These are phyloP conservation scores for Plecturocebus donacophilus DNA, from an alignment of 2,113 vertebrate species.

Conservation along the genomic window DNA sequence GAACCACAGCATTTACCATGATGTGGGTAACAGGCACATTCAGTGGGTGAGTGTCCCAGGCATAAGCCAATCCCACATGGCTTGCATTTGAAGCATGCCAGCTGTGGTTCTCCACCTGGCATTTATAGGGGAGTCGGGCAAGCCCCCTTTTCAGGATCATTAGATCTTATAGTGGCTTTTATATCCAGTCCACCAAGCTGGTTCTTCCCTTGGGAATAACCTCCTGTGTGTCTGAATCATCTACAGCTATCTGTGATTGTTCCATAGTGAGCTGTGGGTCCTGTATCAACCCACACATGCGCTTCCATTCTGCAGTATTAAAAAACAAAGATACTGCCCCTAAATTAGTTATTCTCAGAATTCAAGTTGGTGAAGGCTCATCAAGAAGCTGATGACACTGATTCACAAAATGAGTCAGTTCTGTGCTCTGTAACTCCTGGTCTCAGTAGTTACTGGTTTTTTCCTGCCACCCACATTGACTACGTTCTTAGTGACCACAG, in stretches of 20 bases:
- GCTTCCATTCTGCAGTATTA: not conserved
- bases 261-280: not conserved
- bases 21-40: not conserved
- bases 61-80: not conserved
- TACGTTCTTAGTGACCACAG: not conserved
- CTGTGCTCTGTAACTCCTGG: not conserved
- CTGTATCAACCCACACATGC: not conserved
- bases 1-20: not conserved
- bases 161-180: not conserved
- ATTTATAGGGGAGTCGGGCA: not conserved
- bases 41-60: not conserved
- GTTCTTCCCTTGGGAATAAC: not conserved
- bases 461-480: not conserved
- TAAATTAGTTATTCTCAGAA: not conserved
- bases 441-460: not conserved
- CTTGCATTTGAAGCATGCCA: not conserved
- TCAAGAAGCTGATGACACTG: not conserved
- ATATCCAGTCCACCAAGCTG: not conserved
- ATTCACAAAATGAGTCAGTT: not conserved
- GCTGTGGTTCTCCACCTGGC: not conserved
- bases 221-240: not conserved
- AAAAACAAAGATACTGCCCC: not conserved
- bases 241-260: not conserved
- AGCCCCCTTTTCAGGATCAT: not conserved
- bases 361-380: not conserved